phyloP scores from a whole-genome alignment of 1,140 invertebrate genomes.

The Campoletis sonorensis region DNA sequence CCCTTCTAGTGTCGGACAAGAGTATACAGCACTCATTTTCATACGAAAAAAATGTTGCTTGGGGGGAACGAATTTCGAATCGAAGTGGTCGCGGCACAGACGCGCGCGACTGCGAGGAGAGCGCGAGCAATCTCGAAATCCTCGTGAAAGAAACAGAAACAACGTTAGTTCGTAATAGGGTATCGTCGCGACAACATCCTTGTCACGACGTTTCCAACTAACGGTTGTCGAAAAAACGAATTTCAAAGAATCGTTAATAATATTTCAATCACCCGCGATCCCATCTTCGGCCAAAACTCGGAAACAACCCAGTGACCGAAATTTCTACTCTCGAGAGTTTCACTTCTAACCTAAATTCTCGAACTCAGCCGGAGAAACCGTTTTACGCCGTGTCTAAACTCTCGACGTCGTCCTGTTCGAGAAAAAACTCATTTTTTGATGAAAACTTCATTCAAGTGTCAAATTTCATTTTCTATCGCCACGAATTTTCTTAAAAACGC shows the following conservation, averaged over 20 bases:
- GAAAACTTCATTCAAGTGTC: no score
- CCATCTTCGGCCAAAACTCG: constrained; percentile 49
- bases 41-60: no score
- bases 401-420: background rate
- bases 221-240: background rate
- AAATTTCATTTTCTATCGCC: no score
- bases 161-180: constrained; percentile 37
- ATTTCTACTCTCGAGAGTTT: constrained; percentile 71
- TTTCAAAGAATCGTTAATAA: background rate
- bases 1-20: no score
- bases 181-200: background rate
- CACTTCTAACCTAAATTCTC: constrained; percentile 75
- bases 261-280: background rate
- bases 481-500: no score
- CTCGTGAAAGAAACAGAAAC: background rate
- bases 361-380: constrained; percentile 18
- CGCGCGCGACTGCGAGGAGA: no score
- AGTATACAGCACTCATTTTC: no score
- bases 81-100: no score
- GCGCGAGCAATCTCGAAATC: no score
- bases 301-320: constrained; percentile 66
- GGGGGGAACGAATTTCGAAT: no score
- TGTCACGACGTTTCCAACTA: background rate
- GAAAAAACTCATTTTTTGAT: no score
- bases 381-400: constrained; percentile 19